Percentiles rank a stretch among this genome's conserved stretches.
Evolutionary conservation across 2,113 vertebrate genomes (phyloP).

Genomic region (Hippocampus guttulatus): DNA sequence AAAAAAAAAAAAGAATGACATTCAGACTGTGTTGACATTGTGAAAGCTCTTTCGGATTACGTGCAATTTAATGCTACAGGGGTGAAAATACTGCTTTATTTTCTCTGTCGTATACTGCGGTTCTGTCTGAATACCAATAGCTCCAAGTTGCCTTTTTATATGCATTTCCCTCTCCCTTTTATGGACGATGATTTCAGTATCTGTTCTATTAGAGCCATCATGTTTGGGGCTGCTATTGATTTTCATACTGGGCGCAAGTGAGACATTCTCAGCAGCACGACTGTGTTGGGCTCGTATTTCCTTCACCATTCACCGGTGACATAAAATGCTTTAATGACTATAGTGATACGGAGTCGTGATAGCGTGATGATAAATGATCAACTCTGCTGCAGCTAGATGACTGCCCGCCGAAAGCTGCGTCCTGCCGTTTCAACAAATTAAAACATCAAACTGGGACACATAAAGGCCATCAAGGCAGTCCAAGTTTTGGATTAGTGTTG

Average conservation of each 20-base stretch:
- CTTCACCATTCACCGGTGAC: neutral
- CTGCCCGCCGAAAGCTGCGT: neutral
- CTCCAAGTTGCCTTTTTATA: neutral
- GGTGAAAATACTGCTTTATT: neutral
- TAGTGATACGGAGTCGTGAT: slow-evolving; percentile 4
- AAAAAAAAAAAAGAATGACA: neutral
- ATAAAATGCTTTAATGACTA: neutral
- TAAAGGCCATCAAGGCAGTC: neutral
- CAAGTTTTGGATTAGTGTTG: neutral
- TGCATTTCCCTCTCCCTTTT: neutral
- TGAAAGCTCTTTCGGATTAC: neutral
- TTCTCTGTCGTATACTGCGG: neutral
- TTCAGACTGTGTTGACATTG: neutral
- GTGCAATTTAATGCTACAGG: neutral
- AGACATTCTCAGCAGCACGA: neutral
- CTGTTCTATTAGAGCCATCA: neutral
- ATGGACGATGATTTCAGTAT: neutral
- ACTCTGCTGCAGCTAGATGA: neutral
- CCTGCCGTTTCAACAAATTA: neutral
- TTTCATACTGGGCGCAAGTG: neutral
- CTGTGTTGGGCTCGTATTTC: neutral
- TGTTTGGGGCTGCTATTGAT: neutral
- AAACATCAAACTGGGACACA: neutral
- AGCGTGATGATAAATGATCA: neutral
- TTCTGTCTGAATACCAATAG: neutral